Evolutionary conservation across 2,797 vertebrate genomes (phyloP).

Genomic region (Malurus leucopterus): DNA sequence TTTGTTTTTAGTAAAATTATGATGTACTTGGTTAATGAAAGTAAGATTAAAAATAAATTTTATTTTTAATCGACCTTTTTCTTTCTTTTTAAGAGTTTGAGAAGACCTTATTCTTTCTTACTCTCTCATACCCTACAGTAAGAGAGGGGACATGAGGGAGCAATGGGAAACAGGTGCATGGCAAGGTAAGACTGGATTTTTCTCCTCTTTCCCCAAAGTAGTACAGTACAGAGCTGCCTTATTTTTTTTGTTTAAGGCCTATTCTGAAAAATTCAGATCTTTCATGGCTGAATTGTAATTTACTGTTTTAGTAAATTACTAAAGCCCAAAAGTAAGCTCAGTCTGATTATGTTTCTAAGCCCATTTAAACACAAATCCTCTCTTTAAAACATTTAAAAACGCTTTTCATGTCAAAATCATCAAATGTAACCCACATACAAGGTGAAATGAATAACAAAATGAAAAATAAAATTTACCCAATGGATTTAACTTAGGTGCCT

Average conservation of each 20-base stretch:
- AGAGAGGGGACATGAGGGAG: background rate
- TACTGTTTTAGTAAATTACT: slow-evolving; percentile 1
- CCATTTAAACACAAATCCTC: background rate
- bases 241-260: background rate
- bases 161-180: background rate
- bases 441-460: too few species aligned
- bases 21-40: background rate
- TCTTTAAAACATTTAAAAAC: background rate
- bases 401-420: slow-evolving; percentile 11
- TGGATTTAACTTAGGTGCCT: background rate
- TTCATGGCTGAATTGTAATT: background rate
- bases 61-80: background rate
- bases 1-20: background rate
- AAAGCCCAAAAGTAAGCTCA: background rate
- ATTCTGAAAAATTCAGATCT: background rate
- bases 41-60: background rate
- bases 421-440: background rate
- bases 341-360: background rate
- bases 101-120: background rate
- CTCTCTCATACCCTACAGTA: background rate
- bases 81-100: background rate
- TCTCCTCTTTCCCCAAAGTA: background rate
- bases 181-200: background rate
- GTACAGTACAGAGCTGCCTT: background rate
- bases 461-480: background rate